Percentiles rank a stretch among this genome's conserved stretches.
phyloP scores from a whole-genome alignment of 2,888 invertebrate genomes.

The Hypolimnas misippus region DNA sequence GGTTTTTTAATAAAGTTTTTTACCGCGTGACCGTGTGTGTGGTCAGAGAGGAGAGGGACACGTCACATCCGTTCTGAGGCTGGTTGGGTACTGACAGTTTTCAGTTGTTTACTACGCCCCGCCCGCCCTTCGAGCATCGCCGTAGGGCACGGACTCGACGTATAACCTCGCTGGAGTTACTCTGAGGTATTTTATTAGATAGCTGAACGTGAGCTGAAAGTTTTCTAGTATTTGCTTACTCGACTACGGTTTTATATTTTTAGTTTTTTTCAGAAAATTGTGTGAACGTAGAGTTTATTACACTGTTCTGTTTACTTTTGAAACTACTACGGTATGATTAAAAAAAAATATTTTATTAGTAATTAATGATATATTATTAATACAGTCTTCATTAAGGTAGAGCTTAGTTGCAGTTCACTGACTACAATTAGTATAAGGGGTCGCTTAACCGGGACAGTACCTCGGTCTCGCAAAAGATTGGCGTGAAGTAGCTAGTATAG shows the following conservation, averaged over 20 bases:
- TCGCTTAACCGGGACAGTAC: too few relatives aligned
- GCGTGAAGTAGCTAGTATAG: too few relatives aligned
- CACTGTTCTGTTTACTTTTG: neutral
- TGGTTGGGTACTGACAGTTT: conserved; percentile 36
- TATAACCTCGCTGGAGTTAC: conserved; percentile 27
- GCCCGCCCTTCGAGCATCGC: conserved; percentile 41
- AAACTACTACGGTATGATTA: neutral
- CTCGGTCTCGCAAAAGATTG: too few relatives aligned
- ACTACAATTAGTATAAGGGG: too few relatives aligned
- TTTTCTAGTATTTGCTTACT: conserved; percentile 11
- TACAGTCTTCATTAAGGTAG: too few relatives aligned
- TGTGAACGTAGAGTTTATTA: neutral
- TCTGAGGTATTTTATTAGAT: conserved; percentile 31
- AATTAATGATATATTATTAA: too few relatives aligned
- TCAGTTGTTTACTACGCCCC: conserved; percentile 45
- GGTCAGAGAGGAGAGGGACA: conserved; percentile 9
- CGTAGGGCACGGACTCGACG: conserved; percentile 37
- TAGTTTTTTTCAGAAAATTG: neutral
- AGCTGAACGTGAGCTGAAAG: conserved; percentile 28
- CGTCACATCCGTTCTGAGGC: conserved; percentile 27
- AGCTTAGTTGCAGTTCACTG: too few relatives aligned
- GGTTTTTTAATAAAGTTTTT: conserved; percentile 32
- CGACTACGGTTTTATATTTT: neutral
- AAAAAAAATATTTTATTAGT: too few relatives aligned
- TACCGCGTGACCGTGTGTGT: conserved; percentile 32